A percentile compares a stretch with the other conserved stretches of the same genome.
phyloP scores from a whole-genome alignment of 2,888 invertebrate genomes.

The Mycalesis mineus region DNA sequence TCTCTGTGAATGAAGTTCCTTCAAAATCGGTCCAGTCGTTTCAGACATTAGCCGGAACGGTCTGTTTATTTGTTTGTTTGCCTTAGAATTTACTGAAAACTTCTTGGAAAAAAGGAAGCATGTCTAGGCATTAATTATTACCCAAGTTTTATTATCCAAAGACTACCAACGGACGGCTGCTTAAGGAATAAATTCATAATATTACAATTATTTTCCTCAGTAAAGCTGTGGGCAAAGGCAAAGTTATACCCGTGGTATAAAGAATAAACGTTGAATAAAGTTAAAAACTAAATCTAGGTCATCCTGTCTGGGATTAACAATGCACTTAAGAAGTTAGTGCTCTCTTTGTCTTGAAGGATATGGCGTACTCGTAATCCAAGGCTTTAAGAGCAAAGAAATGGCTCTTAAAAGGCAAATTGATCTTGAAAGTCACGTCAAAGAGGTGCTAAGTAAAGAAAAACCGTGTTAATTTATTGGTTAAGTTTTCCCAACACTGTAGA shows the following conservation, averaged over 20 bases:
- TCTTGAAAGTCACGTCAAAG: constrained; percentile 5
- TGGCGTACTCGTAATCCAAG: constrained; percentile 10
- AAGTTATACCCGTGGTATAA: background rate
- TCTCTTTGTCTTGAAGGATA: constrained; percentile 14
- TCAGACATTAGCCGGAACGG: no score
- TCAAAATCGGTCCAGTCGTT: no score
- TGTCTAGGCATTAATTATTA: no score
- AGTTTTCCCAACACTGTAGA: background rate
- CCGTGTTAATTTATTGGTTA: constrained; percentile 1
- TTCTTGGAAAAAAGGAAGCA: no score
- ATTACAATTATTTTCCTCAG: background rate
- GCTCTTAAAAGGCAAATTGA: constrained; percentile 12
- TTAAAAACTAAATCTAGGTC: constrained; percentile 14
- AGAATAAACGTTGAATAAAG: constrained; percentile 10
- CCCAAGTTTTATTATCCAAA: background rate
- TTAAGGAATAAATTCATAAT: background rate
- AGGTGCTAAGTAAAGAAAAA: background rate
- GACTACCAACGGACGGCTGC: background rate
- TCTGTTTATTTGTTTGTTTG: no score
- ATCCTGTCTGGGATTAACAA: constrained; percentile 15
- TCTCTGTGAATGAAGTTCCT: no score
- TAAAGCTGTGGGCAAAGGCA: background rate
- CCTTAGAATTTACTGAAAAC: no score
- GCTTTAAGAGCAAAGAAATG: constrained; percentile 9
- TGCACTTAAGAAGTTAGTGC: constrained; percentile 17